phyloP scores from a whole-genome alignment of 1,140 invertebrate genomes.

The Belonocnema kinseyi region DNA sequence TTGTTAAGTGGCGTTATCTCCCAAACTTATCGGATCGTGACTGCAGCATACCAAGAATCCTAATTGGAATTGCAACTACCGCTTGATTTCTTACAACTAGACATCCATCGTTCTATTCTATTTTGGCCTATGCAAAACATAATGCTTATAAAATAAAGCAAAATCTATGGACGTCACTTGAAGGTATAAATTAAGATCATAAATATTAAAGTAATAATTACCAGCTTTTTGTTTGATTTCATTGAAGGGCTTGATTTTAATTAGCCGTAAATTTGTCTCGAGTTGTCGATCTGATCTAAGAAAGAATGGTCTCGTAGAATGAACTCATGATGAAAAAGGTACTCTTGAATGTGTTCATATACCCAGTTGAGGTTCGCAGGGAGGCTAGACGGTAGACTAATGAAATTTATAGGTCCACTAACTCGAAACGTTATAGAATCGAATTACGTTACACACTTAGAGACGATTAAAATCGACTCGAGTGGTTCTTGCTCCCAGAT shows the following conservation, averaged over 20 bases:
- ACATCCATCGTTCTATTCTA: too few species aligned
- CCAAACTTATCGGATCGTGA: neutral
- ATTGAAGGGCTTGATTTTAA: too few species aligned
- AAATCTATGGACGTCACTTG: too few species aligned
- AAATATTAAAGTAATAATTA: too few species aligned
- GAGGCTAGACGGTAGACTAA: neutral
- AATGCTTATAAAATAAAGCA: too few species aligned
- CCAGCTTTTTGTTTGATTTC: too few species aligned
- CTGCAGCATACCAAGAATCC: neutral
- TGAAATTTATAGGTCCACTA: constrained; percentile 22
- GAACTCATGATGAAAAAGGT: neutral
- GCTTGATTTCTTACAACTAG: neutral
- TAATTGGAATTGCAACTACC: constrained; percentile 4
- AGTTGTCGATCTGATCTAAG: neutral
- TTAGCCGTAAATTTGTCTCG: too few species aligned
- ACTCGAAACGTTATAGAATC: constrained; percentile 16
- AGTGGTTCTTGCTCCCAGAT: constrained; percentile 13
- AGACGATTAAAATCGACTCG: constrained; percentile 18
- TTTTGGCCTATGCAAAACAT: too few species aligned
- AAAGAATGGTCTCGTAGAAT: neutral
- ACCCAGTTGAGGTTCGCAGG: neutral
- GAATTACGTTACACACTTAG: constrained; percentile 31
- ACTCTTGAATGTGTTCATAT: neutral
- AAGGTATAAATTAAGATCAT: too few species aligned
- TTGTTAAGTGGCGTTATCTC: constrained; percentile 21